Conservation (phyloP, 2,797 vertebrate species). For the Myioborus melanocephalus region DNA sequence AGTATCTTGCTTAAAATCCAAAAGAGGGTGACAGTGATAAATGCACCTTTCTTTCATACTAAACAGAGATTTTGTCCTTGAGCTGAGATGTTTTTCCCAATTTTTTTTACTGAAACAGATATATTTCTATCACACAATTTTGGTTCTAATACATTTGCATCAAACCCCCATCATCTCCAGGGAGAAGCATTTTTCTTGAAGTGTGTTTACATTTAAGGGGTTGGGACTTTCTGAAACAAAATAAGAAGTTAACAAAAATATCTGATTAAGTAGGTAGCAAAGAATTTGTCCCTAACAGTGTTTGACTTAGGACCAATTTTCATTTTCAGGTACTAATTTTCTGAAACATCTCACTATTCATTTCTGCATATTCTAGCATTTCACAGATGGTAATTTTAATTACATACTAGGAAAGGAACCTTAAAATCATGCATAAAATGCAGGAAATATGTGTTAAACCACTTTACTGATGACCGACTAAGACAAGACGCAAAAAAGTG, state of each 20-base stretch:
- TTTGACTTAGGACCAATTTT: not conserved
- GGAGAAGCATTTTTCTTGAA: not conserved
- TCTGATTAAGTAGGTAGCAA: not conserved
- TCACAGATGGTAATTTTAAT: not conserved
- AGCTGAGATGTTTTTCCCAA: not conserved
- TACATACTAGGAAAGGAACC: not conserved
- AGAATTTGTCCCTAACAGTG: not conserved
- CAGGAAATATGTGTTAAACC: not conserved
- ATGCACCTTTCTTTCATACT: not conserved
- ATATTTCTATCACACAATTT: not conserved
- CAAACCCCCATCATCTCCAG: not conserved
- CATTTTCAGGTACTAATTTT: conserved; percentile 30
- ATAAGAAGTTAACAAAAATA: not conserved
- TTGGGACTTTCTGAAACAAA: not conserved
- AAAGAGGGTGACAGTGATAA: not conserved
- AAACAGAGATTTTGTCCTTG: not conserved
- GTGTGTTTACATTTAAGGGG: not conserved
- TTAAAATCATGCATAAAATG: not conserved
- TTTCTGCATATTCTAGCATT: not conserved
- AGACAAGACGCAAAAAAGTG: not conserved
- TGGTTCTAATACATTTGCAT: not conserved
- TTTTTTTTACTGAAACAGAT: not conserved
- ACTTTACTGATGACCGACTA: not conserved
- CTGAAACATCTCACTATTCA: not conserved
- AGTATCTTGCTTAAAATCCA: not conserved